Base-by-base conservation (phyloP, 1,140 invertebrate species). In the Frieseomelitta varia region DNA sequence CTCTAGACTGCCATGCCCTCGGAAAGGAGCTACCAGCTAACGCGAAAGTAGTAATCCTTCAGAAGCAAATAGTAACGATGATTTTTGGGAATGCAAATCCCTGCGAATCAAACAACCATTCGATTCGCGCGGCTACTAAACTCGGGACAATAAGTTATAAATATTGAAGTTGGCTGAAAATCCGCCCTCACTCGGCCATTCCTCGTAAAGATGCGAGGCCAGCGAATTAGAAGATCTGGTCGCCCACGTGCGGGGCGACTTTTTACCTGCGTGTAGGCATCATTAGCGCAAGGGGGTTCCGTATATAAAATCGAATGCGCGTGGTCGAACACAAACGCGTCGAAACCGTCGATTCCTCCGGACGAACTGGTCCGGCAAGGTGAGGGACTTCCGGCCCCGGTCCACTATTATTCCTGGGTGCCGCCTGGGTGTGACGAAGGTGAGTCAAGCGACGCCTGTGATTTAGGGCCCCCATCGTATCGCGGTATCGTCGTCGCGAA, bases 141-240 rank as follows among this genome's bases (percentile, higher is more conserved):
- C 92, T 90, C 85, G 85, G 93, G 89, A 94, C 92, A 93, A 93
- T 93, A 93, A 92, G 91, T 93, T 93, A 93, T 94, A 94, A 94
- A 94, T 94, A 94, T 94, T 94, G 88, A 92, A 92, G 92, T 92
- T 87, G 53, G n/a, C 56, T 61, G n/a, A 61, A 89, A 85, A 84
- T 86, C 85, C 87, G 86, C 84, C 74, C 86, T 76, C 88, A 85
- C 15, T 27, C 55, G 79, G 81, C 75, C 74, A 72, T 85, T 73
- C 55, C 82, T 84, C 84, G 65, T 19, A 82, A 82, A 72, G 61
- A 56, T 47, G 21, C 68, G 75, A 84, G 81, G 69, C 79, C 51
- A 58, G 84, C 85, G 90, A 89, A 93, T 94, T 93, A 93, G 92
- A 93, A 89, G 91, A 90, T 85, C 82, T 79, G 76, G 72, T 93